These are phyloP conservation scores for Pangasius larnaudii DNA, from an alignment of 2,797 vertebrate species.

Conservation along the genomic window DNA sequence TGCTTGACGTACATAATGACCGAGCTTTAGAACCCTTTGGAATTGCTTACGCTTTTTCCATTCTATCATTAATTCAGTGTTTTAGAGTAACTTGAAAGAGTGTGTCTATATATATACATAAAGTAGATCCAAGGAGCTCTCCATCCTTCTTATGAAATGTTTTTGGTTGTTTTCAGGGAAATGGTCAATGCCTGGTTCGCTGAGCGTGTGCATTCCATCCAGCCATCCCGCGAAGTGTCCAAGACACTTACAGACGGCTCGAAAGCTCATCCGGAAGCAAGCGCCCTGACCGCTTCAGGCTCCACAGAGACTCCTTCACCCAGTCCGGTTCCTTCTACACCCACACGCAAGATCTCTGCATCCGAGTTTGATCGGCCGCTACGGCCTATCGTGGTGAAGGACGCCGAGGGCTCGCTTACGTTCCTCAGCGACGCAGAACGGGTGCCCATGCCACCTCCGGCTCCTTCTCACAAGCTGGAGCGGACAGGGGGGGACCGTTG, in stretches of 20 bases:
- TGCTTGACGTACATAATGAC: background rate
- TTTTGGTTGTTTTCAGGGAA: conserved; percentile 78
- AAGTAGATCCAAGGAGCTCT: background rate
- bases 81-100: background rate
- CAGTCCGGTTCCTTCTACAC: conserved; percentile 78
- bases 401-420: conserved; percentile 88
- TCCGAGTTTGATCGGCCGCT: conserved; percentile 95
- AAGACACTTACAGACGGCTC: conserved; percentile 72
- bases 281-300: conserved; percentile 61
- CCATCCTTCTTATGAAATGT: conserved; percentile 14
- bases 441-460: conserved; percentile 80
- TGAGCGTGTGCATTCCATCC: conserved; percentile 92
- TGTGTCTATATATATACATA: background rate
- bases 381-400: conserved; percentile 92
- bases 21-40: background rate
- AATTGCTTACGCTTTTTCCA: background rate
- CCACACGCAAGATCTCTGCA: conserved; percentile 91
- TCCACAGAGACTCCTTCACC: conserved; percentile 58
- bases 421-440: conserved; percentile 87
- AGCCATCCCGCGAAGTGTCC: conserved; percentile 78
- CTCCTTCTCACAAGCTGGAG: conserved; percentile 63
- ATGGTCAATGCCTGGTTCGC: conserved; percentile 99
- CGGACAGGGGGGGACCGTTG: conserved; percentile 77
- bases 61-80: background rate
- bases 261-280: conserved; percentile 66